Evolutionary conservation across 2,797 vertebrate genomes (phyloP).

Genomic region (Hydrolagus colliei): DNA sequence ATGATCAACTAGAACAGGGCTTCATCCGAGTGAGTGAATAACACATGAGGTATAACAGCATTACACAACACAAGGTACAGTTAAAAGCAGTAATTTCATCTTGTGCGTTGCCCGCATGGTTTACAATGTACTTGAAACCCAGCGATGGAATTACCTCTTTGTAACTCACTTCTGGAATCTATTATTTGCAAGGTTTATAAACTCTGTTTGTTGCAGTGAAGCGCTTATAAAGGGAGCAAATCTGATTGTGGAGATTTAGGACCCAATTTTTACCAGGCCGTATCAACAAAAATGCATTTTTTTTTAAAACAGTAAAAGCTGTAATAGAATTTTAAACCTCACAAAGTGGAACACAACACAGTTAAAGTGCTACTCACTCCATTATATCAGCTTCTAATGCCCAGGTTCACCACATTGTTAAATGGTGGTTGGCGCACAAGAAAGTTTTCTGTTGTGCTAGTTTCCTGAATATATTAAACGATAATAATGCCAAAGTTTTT

Average conservation of each 20-base stretch:
- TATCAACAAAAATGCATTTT: slow-evolving; percentile 30
- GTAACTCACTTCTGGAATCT: neutral
- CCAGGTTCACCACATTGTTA: too few relatives aligned
- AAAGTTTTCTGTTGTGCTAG: too few relatives aligned
- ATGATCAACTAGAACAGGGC: neutral
- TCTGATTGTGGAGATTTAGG: neutral
- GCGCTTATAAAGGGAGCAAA: neutral
- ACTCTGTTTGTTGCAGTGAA: neutral
- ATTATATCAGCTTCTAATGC: too few relatives aligned
- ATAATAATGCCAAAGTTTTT: too few relatives aligned
- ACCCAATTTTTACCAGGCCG: neutral
- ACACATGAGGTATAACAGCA: too few relatives aligned
- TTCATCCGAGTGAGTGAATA: too few relatives aligned
- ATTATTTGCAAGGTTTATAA: neutral
- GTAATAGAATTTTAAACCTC: slow-evolving; percentile 40
- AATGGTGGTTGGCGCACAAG: too few relatives aligned
- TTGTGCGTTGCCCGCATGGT: neutral
- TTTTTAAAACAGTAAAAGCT: slow-evolving; percentile 53
- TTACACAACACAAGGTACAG: too few relatives aligned
- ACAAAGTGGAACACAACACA: too few relatives aligned
- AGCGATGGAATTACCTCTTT: neutral
- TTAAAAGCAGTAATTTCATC: neutral
- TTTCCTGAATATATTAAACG: too few relatives aligned
- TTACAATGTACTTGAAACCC: neutral
- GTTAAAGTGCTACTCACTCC: too few relatives aligned